Base-by-base conservation (phyloP, 2,888 invertebrate genomes). In the Acholoe squamosa region DNA sequence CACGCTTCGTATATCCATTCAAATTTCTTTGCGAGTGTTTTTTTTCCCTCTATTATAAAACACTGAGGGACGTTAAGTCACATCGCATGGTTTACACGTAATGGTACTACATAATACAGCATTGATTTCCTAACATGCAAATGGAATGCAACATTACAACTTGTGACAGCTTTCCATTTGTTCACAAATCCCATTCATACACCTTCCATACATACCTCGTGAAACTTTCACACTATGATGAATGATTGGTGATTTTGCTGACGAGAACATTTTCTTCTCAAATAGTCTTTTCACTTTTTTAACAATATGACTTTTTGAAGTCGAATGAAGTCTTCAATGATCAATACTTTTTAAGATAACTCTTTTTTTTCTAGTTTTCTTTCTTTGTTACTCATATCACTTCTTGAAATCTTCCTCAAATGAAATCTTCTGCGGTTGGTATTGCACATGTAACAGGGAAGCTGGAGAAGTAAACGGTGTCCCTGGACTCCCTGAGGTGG, bases 361-460 rank as follows among this genome's bases (percentile, higher is more conserved):
- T 67, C n/a, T 67, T 7, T n/a, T 19, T n/a, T 19, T 67, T 71
- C 71, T 28, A 71, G 16, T 7, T 28, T 71, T 25, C 16, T 28
- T 25, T 28, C 25, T n/a, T 71, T 7, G 43, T 43, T 71, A 28
- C 25, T 28, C 28, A 71, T 28, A 7, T 28, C 25, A 28, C 71
- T 14, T 28, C 7, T 71, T 7, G 12, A 71, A 25, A 28, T 71
- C 5, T 71, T 28, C 14, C 3, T 71, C 28, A n/a, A 28, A 7
- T 61, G 61, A 61, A 61, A 3, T 61, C n/a, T n/a, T n/a, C 61
- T n/a, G 61, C 22, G 61, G 19, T n/a, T 61, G 61, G 19, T 61
- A n/a, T 61, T 61, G 19, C 61, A n/a, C 61, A 3, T 61, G 61
- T 61, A 61, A 61, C 61, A 61, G 71, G 71, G 71, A 71, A 71